Percentiles rank a stretch among this genome's conserved stretches.
These are phyloP conservation scores for Choloepus didactylus DNA, from an alignment of 2,797 vertebrate species.

Conservation along the genomic window DNA sequence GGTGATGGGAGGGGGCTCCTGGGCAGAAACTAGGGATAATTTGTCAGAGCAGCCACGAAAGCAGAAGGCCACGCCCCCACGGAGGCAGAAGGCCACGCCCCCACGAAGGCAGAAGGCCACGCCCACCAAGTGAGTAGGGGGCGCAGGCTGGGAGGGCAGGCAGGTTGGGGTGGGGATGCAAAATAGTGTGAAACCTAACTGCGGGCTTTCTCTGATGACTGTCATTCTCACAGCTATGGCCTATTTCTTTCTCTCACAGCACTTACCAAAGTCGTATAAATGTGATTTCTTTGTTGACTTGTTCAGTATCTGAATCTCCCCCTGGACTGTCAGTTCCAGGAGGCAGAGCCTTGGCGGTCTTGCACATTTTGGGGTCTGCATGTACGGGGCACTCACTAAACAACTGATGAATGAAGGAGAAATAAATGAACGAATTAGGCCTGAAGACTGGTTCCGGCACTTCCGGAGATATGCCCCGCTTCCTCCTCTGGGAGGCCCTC, in stretches of 20 bases:
- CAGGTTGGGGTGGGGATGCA: not conserved
- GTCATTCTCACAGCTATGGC: not conserved
- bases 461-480: not conserved
- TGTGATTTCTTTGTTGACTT: conserved; percentile 17
- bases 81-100: not conserved
- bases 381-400: not conserved
- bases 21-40: not conserved
- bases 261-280: not conserved
- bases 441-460: not conserved
- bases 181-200: not conserved
- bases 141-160: not conserved
- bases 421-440: not conserved
- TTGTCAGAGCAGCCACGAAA: not conserved
- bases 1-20: not conserved
- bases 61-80: not conserved
- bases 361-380: not conserved
- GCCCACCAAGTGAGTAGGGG: not conserved
- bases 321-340: not conserved
- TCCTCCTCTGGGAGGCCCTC: not conserved
- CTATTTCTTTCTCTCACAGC: not conserved
- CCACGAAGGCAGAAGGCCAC: not conserved
- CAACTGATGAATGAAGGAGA: not conserved
- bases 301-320: not conserved
- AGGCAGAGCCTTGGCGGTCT: not conserved
- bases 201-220: not conserved